Base-by-base conservation (phyloP, 2,797 vertebrate species). In the Adrianichthys oophorus region DNA sequence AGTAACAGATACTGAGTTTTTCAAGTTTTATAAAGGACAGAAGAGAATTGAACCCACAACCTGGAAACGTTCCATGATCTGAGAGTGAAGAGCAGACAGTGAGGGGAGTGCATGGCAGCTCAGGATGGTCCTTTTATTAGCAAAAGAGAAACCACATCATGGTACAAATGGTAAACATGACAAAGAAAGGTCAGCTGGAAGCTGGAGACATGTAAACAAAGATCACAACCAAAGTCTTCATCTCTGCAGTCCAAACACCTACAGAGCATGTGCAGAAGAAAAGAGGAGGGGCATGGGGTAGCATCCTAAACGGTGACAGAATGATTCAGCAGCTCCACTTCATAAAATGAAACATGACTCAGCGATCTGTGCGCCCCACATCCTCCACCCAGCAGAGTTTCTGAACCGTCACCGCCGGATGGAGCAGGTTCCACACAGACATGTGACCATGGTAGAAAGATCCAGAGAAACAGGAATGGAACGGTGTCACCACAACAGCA, bases 41-140 rank as follows among this genome's bases (percentile, higher is more conserved):
- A 17, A 47, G 18, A 62, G 7, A 70, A 18, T 12, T 53, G 3
- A 53, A 59, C 0, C 41, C 15, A 48, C 32, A 43, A 59, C 54
- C 26, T 59, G 10, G 50, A n/a, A 53, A 6, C 21, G 40, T 65
- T 69, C 60, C 52, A 66, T 74, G 24, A 61, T 77, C 29, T 62
- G 48, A 72, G 49, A 84, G 78, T 71, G 67, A 83, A 78, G 46
- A 75, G 70, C 68, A 84, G 65, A 78, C 76, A 86, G 59, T 66
- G 69, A 80, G 59, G 64, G 46, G 74, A 74, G 73, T 79, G 70
- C 73, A 65, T 56, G 42, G 41, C 71, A 78, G 71, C 62, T 87
- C 76, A 93, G 89, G 82, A 92, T 92, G 89, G 91, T 84, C 93
- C 91, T 91, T 97, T 97, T 96, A 97, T 96, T 96, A 94, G 92